Evolutionary conservation across 1,140 invertebrate species (phyloP).

Genomic region (Drosophila aff.): DNA sequence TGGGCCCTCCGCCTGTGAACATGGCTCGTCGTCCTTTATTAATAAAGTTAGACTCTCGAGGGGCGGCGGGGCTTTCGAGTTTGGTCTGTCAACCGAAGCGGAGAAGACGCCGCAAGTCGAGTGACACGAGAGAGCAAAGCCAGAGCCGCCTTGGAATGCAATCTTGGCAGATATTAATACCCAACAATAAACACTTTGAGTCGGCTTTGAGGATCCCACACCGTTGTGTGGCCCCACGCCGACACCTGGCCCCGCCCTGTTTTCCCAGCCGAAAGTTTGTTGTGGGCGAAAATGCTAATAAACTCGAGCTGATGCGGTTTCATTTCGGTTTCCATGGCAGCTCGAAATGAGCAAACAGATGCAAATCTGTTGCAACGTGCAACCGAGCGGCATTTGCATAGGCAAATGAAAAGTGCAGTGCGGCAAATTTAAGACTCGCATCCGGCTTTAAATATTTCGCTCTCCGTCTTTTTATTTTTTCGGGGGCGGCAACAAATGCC

Average conservation of each 20-base stretch:
- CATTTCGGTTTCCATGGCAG: constrained; percentile 58
- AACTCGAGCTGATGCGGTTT: constrained; percentile 58
- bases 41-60: constrained; percentile 48
- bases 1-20: constrained; percentile 8
- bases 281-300: constrained; percentile 57
- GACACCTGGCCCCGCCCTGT: constrained; percentile 13
- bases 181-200: constrained; percentile 56
- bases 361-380: constrained; percentile 44
- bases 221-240: constrained; percentile 5
- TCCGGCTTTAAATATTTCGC: constrained; percentile 39
- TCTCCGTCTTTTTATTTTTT: constrained; percentile 20
- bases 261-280: constrained; percentile 35
- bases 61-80: not conserved
- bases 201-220: constrained; percentile 19
- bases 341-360: constrained; percentile 69
- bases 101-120: constrained; percentile 27
- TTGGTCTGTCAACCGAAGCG: constrained; percentile 19
- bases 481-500: constrained; percentile 52
- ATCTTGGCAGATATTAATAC: constrained; percentile 64
- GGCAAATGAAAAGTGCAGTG: constrained; percentile 53
- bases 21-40: constrained; percentile 34
- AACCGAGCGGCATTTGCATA: constrained; percentile 42
- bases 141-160: constrained; percentile 22
- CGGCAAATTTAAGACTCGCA: constrained; percentile 51
- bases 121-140: constrained; percentile 19